Evolutionary conservation across 2,888 invertebrate species (phyloP).

Genomic region (Drosophila borealis): DNA sequence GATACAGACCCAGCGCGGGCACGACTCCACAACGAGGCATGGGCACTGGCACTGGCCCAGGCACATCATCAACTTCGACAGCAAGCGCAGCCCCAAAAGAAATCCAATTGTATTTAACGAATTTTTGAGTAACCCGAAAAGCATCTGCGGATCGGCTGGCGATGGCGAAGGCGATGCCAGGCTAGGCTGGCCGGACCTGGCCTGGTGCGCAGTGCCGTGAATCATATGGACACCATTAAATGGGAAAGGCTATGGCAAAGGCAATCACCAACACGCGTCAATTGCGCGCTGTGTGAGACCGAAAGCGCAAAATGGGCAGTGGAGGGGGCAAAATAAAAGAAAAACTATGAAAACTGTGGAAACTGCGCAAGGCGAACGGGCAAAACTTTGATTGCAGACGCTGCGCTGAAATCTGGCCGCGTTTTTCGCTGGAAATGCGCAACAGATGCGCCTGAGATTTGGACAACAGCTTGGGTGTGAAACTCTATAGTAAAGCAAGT

Average conservation of each 20-base stretch:
- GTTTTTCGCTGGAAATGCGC: conserved; percentile 64
- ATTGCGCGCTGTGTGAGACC: conserved; percentile 78
- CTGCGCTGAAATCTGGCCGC: conserved; percentile 49
- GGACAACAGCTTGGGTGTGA: conserved; percentile 57
- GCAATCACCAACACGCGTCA: conserved; percentile 80
- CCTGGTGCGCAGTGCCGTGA: conserved; percentile 71
- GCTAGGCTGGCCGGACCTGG: conserved; percentile 19
- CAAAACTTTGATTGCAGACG: conserved; percentile 44
- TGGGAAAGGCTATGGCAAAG: conserved; percentile 65
- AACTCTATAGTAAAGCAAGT: conserved; percentile 21
- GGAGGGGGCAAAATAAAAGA: conserved; percentile 8
- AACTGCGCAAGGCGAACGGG: conserved; percentile 38
- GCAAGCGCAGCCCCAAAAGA: conserved; percentile 62
- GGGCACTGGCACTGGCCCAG: conserved; percentile 65
- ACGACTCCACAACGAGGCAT: conserved; percentile 62
- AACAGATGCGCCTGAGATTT: conserved; percentile 48
- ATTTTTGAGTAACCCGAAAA: conserved; percentile 69
- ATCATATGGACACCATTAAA: conserved; percentile 83
- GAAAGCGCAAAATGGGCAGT: conserved; percentile 26
- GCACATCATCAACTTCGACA: conserved; percentile 76
- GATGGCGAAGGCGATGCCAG: conserved; percentile 43
- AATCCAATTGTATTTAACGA: conserved; percentile 82
- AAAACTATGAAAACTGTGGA: conserved; percentile 40
- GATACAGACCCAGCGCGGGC: conserved; percentile 25
- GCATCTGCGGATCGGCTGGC: conserved; percentile 51